Evolutionary conservation across 1,140 invertebrate genomes (phyloP).

Genomic region (Drosophila jambulina): DNA sequence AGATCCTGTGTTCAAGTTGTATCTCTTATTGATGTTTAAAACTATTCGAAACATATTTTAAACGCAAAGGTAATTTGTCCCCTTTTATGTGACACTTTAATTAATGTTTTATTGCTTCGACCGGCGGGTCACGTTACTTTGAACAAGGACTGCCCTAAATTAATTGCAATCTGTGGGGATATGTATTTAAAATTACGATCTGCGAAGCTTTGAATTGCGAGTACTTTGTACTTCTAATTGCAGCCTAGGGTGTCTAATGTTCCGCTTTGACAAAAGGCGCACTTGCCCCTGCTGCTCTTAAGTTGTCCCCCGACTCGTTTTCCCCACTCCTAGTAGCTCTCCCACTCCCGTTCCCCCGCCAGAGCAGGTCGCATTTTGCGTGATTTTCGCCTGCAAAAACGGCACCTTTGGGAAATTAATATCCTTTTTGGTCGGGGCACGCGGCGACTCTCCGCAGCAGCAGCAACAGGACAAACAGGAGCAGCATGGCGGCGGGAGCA

Average conservation of each 20-base stretch:
- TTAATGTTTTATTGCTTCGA: conserved; percentile 12
- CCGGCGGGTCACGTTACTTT: conserved; percentile 8
- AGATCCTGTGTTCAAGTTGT: not conserved
- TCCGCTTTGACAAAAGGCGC: conserved; percentile 20
- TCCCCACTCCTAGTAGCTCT: not conserved
- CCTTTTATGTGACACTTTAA: conserved; percentile 3
- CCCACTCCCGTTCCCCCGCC: not conserved
- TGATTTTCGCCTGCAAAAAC: conserved; percentile 77
- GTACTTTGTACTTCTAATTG: conserved; percentile 33
- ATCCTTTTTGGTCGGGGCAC: conserved; percentile 76
- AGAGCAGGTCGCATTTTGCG: conserved; percentile 57
- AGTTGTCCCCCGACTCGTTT: conserved; percentile 45
- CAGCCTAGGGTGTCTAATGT: conserved; percentile 30
- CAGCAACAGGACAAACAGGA: conserved; percentile 18
- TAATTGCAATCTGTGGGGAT: conserved; percentile 13
- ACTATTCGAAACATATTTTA: not conserved
- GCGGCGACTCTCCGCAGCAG: conserved; percentile 32
- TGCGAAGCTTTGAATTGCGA: conserved; percentile 20
- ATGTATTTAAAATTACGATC: conserved; percentile 25
- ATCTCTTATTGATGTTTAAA: not conserved
- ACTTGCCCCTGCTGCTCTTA: conserved; percentile 34
- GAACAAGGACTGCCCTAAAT: not conserved
- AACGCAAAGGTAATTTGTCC: not conserved
- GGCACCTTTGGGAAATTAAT: conserved; percentile 85
- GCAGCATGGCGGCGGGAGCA: conserved; percentile 11